Percentiles rank a stretch among this genome's conserved stretches.
phyloP scores from a whole-genome alignment of 2,797 vertebrate species.

The Sternotherus odoratus region DNA sequence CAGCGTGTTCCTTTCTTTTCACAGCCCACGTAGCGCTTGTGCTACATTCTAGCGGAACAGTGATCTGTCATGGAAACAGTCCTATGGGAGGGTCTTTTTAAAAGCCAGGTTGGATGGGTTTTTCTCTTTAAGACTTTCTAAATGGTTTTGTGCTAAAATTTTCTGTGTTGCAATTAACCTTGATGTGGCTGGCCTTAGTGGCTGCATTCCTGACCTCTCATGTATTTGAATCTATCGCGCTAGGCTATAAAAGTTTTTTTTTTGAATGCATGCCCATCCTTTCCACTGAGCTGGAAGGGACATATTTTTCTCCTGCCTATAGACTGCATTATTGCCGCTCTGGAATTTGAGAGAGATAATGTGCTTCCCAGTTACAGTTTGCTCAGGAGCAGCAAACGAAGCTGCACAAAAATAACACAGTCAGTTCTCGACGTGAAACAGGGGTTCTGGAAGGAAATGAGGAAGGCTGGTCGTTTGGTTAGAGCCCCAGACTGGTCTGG shows the following conservation, averaged over 20 bases:
- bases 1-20: neutral
- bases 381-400: neutral
- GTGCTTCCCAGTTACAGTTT: neutral
- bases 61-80: constrained; percentile 46
- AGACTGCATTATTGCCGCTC: neutral
- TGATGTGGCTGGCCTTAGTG: neutral
- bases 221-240: fast-evolving
- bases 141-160: fast-evolving
- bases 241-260: neutral
- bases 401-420: neutral
- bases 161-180: neutral
- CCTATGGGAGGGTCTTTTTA: neutral
- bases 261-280: neutral
- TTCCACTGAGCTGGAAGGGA: too few species aligned
- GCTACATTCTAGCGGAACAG: neutral
- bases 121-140: neutral
- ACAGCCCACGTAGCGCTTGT: constrained; percentile 44
- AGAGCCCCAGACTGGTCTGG: neutral
- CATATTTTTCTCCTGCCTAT: neutral
- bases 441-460: neutral
- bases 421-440: too few species aligned
- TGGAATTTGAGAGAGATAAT: neutral
- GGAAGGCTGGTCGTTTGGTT: neutral
- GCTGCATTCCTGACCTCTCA: fast-evolving
- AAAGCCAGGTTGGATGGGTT: neutral